A percentile compares a stretch with the other conserved stretches of the same genome.
Evolutionary conservation across 2,113 vertebrate species (phyloP).

Genomic region (Dinomys branickii): DNA sequence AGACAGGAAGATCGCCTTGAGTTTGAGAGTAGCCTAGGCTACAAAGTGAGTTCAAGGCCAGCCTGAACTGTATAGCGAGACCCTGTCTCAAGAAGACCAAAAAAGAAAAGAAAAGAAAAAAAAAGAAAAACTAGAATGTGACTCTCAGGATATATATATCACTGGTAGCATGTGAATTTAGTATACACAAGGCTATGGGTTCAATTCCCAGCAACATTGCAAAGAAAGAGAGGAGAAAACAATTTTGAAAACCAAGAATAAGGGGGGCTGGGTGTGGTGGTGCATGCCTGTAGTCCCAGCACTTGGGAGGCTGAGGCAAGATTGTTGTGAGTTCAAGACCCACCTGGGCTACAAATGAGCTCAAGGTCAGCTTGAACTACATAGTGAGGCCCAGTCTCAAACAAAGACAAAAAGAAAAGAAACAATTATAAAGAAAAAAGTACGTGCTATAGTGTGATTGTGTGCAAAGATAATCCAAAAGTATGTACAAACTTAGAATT

Average conservation of each 20-base stretch:
- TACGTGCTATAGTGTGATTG: not conserved
- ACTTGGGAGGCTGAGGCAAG: too few species aligned
- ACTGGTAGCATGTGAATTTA: not conserved
- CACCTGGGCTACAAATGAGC: too few species aligned
- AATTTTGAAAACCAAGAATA: not conserved
- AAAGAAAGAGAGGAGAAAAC: not conserved
- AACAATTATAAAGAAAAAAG: not conserved
- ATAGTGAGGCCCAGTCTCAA: too few species aligned
- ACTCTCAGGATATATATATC: not conserved
- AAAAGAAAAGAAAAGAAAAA: too few species aligned
- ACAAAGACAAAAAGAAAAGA: not conserved
- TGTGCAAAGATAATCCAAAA: not conserved
- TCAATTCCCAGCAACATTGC: not conserved
- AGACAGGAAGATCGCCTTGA: too few species aligned
- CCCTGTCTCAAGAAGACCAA: too few species aligned
- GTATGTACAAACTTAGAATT: not conserved
- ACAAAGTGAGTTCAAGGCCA: too few species aligned
- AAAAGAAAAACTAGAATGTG: not conserved
- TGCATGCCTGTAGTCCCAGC: too few species aligned
- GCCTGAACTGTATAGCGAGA: too few species aligned
- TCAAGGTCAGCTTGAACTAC: too few species aligned
- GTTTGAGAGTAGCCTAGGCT: too few species aligned
- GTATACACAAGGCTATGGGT: not conserved
- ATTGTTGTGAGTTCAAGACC: too few species aligned
- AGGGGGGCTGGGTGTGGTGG: not conserved